Evolutionary conservation across 92 coral and sea anemone genomes (phyloP).

Genomic region (Umimayanthus kanabou): DNA sequence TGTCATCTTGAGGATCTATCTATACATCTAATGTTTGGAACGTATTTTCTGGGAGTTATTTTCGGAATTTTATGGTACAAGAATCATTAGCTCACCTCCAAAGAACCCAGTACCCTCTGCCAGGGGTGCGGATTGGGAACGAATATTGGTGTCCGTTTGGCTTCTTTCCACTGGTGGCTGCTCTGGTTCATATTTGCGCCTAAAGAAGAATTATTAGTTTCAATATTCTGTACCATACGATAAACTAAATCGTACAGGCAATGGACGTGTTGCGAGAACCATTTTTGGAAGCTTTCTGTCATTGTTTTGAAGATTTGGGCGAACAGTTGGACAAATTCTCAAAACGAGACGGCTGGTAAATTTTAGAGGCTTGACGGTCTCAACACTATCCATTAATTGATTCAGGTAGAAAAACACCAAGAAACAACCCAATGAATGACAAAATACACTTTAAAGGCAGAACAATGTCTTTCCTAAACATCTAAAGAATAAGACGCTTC

Average conservation of each 20-base stretch:
- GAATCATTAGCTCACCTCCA: conserved; percentile 56
- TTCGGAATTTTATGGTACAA: background rate
- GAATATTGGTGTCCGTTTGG: conserved; percentile 68
- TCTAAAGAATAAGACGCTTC: too few relatives aligned
- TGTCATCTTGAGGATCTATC: too few relatives aligned
- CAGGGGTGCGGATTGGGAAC: conserved; percentile 82
- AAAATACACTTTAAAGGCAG: too few relatives aligned
- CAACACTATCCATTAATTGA: too few relatives aligned
- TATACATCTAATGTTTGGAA: background rate
- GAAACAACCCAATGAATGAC: too few relatives aligned
- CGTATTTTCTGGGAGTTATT: background rate
- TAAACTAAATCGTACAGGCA: background rate
- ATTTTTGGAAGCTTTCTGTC: background rate
- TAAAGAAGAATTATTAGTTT: background rate
- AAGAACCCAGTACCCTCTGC: conserved; percentile 71
- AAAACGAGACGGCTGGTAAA: background rate
- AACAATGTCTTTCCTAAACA: too few relatives aligned
- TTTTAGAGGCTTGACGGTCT: too few relatives aligned
- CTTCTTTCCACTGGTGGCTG: conserved; percentile 49
- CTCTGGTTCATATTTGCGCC: conserved; percentile 10
- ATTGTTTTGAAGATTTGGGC: background rate
- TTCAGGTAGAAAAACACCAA: too few relatives aligned
- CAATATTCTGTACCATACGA: background rate
- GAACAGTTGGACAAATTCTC: background rate
- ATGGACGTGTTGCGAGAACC: background rate